Evolutionary conservation across 2,113 vertebrate genomes (phyloP).

Genomic region (Phodopus roborovskii): DNA sequence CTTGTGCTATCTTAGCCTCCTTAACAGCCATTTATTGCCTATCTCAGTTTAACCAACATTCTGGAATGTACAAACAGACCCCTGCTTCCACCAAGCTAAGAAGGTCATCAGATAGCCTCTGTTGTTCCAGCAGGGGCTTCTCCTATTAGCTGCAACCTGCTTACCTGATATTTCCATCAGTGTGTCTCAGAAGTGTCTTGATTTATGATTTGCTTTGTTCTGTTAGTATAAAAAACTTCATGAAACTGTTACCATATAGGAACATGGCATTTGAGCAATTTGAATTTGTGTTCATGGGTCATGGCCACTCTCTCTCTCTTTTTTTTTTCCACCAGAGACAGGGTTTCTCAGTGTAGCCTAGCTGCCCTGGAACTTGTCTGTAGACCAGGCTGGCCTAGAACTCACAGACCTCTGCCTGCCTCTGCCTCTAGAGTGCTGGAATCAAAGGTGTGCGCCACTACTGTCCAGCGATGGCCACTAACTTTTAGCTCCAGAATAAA

Average conservation of each 20-base stretch:
- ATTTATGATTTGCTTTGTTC: not conserved
- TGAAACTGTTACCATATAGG: not conserved
- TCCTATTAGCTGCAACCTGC: not conserved
- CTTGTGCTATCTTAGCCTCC: not conserved
- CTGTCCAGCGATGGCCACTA: too few relatives aligned
- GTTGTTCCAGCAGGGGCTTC: not conserved
- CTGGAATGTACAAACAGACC: not conserved
- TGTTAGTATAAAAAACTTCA: not conserved
- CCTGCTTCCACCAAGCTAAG: not conserved
- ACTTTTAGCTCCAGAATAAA: not conserved
- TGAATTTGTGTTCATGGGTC: not conserved
- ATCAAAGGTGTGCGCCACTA: too few relatives aligned
- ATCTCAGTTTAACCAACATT: not conserved
- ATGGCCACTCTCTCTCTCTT: not conserved
- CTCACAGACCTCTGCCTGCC: too few relatives aligned
- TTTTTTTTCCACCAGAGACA: too few relatives aligned
- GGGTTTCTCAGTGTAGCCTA: too few relatives aligned
- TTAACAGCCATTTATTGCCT: not conserved
- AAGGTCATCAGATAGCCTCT: not conserved
- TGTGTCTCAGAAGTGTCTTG: not conserved
- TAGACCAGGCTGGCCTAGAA: too few relatives aligned
- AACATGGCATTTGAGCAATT: not conserved
- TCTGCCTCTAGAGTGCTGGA: too few relatives aligned
- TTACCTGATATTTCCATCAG: not conserved
- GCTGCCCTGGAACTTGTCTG: too few relatives aligned